These are phyloP conservation scores for Sciurus vulgaris DNA, from an alignment of 2,797 vertebrate species.

Conservation along the genomic window DNA sequence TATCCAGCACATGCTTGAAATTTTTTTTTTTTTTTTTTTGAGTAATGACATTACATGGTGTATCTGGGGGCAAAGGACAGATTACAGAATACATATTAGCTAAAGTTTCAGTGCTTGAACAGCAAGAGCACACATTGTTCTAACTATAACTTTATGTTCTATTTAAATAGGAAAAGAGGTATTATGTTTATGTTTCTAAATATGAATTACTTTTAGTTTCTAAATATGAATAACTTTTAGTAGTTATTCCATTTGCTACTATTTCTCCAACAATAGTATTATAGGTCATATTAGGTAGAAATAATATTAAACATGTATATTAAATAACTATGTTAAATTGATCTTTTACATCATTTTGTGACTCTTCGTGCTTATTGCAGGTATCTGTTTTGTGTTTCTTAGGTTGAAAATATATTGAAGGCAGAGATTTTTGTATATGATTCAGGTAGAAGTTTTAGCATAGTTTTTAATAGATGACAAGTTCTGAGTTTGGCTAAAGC, in stretches of 20 bases:
- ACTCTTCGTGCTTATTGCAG: constrained; percentile 3
- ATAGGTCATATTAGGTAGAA: not conserved
- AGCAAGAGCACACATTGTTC: not conserved
- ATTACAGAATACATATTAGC: not conserved
- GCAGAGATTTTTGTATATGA: not conserved
- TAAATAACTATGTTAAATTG: constrained; percentile 36
- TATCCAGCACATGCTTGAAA: not conserved
- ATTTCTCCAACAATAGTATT: not conserved
- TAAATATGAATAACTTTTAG: not conserved
- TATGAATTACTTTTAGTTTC: not conserved
- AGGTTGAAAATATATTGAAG: not conserved
- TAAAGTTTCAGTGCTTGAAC: not conserved
- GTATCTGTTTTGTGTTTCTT: constrained; percentile 65
- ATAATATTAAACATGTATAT: not conserved
- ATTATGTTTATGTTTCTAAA: not conserved
- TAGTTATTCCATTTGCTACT: not conserved
- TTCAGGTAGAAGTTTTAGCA: not conserved
- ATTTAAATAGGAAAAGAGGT: constrained; percentile 23
- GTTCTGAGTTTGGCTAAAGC: not conserved
- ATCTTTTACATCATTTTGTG: constrained; percentile 53
- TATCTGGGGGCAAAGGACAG: constrained; percentile 9
- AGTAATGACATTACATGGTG: not conserved
- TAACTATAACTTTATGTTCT: constrained; percentile 14
- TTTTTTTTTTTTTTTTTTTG: constrained; percentile 1
- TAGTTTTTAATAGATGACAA: not conserved